phyloP scores from a whole-genome alignment of 2,113 vertebrate species.

The Cyprinodon variegatus region DNA sequence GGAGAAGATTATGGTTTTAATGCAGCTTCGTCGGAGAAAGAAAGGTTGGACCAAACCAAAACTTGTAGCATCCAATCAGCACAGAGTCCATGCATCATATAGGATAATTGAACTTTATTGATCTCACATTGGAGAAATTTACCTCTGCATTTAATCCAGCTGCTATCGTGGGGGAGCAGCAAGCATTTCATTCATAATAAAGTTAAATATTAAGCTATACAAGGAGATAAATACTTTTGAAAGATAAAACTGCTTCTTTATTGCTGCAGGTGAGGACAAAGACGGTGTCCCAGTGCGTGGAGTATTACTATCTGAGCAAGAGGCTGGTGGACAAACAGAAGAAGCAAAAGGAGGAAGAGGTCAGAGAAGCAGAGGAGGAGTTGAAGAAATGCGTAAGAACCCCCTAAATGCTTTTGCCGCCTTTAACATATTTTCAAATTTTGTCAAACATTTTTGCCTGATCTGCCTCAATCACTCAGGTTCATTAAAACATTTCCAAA shows the following conservation, averaged over 20 bases:
- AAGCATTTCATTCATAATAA: background rate
- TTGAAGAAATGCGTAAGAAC: conserved; percentile 50
- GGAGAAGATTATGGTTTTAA: too few relatives aligned
- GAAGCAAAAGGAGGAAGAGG: conserved; percentile 66
- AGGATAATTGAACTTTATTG: too few relatives aligned
- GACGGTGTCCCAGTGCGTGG: conserved; percentile 77
- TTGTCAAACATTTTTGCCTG: background rate
- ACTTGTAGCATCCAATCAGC: too few relatives aligned
- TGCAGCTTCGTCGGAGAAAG: too few relatives aligned
- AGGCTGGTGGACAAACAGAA: conserved; percentile 74
- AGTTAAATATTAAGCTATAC: background rate
- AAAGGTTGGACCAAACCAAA: too few relatives aligned
- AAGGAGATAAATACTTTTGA: background rate
- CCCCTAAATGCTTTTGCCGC: too few relatives aligned
- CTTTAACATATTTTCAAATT: background rate
- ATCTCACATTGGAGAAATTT: too few relatives aligned
- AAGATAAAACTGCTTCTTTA: background rate
- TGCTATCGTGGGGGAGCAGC: background rate
- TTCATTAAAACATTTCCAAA: background rate
- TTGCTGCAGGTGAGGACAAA: conserved; percentile 77
- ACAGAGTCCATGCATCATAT: too few relatives aligned
- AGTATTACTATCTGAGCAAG: conserved; percentile 82
- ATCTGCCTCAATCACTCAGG: background rate
- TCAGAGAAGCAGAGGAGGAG: conserved; percentile 34
- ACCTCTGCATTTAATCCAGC: too few relatives aligned